Conservation (phyloP, 2,888 invertebrate species). For the Diadegma fenestrale region DNA sequence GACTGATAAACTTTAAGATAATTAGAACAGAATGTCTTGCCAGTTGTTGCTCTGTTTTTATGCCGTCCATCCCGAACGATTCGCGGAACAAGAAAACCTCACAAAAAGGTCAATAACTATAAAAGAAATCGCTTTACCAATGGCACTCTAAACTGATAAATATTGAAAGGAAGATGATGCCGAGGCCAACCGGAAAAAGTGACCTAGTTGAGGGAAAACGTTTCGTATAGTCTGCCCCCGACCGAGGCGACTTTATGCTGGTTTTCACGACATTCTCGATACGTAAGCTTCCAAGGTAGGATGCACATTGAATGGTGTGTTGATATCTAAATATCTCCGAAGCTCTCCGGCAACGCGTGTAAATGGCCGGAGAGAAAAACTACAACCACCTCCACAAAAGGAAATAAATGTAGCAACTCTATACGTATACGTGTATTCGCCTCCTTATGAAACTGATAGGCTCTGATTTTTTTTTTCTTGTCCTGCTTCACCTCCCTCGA, state of each 20-base stretch:
- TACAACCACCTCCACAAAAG: slow-evolving; percentile 5
- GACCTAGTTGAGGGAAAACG: not conserved
- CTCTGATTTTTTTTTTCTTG: slow-evolving; percentile 16
- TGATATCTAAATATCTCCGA: slow-evolving; percentile 38
- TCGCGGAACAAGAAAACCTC: not conserved
- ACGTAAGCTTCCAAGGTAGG: not conserved
- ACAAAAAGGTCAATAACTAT: not conserved
- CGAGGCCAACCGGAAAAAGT: not conserved
- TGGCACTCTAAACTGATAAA: not conserved
- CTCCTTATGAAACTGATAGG: slow-evolving; percentile 20
- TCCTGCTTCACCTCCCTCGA: slow-evolving; percentile 11
- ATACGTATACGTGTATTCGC: not conserved
- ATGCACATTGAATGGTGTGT: not conserved
- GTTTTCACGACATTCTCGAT: not conserved
- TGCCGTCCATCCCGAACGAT: too few relatives aligned
- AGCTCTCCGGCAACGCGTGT: slow-evolving; percentile 20
- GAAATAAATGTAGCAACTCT: not conserved
- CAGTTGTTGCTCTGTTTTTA: too few relatives aligned
- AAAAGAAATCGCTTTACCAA: not conserved
- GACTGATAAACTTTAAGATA: not conserved
- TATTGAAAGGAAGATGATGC: not conserved
- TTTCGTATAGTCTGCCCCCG: not conserved
- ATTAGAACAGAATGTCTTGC: not conserved
- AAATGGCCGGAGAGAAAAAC: slow-evolving; percentile 8
- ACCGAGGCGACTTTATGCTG: not conserved